These are phyloP conservation scores for Drosophila miranda DNA, from an alignment of 1,140 invertebrate species.

Conservation along the genomic window DNA sequence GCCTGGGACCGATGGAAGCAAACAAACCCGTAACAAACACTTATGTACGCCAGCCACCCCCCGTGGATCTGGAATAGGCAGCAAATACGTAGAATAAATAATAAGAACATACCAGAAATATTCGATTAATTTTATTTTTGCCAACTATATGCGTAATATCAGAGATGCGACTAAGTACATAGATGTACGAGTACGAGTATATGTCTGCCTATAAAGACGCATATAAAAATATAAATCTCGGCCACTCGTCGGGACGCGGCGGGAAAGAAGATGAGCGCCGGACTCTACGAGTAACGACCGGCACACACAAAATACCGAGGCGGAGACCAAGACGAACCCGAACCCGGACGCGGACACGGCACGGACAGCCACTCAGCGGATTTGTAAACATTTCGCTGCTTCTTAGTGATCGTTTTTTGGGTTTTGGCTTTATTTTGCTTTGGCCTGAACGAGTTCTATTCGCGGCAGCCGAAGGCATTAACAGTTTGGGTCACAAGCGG, in stretches of 20 bases:
- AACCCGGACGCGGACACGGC: constrained; percentile 13
- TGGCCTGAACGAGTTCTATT: constrained; percentile 33
- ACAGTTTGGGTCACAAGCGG: constrained; percentile 58
- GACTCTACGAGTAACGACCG: constrained; percentile 66
- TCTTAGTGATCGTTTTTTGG: constrained; percentile 35
- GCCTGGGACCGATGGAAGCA: neutral
- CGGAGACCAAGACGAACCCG: constrained; percentile 24
- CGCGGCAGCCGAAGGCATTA: constrained; percentile 52
- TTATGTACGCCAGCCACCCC: constrained; percentile 28
- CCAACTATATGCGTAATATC: constrained; percentile 28
- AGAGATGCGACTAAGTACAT: constrained; percentile 47
- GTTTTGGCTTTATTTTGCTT: constrained; percentile 23
- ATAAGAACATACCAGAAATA: constrained; percentile 36
- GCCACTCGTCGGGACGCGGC: constrained; percentile 4
- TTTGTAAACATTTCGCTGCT: constrained; percentile 74
- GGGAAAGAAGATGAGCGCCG: constrained; percentile 20
- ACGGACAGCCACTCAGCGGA: constrained; percentile 65
- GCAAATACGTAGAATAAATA: constrained; percentile 19
- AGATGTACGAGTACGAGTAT: constrained; percentile 10
- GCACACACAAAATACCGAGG: constrained; percentile 17
- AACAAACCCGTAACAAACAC: constrained; percentile 25
- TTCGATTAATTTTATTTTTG: constrained; percentile 37
- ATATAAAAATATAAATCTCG: constrained; percentile 66
- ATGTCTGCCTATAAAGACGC: constrained; percentile 65
- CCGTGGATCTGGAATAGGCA: constrained; percentile 34